phyloP scores from a whole-genome alignment of 2,113 vertebrate genomes.

The Pygoscelis antarcticus region DNA sequence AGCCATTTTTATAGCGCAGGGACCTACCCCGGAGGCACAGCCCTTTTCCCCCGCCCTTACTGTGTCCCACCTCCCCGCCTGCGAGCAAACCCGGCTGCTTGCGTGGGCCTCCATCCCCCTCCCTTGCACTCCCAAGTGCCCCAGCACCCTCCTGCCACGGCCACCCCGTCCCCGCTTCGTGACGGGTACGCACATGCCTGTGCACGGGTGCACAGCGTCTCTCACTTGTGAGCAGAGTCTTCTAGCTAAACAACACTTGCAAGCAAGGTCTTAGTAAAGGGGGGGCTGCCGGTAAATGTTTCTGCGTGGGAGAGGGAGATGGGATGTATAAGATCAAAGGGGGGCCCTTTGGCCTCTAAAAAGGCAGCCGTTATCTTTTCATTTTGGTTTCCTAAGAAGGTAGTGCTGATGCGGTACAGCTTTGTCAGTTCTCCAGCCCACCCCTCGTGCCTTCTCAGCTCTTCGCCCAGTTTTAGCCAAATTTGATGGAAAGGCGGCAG shows the following conservation, averaged over 20 bases:
- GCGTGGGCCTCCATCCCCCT: fast-evolving
- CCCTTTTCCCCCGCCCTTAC: conserved; percentile 7
- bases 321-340: not conserved
- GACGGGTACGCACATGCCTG: fast-evolving
- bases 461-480: not conserved
- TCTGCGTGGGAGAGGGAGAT: not conserved
- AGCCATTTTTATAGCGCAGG: conserved; percentile 39
- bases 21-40: not conserved
- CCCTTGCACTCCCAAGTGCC: not conserved
- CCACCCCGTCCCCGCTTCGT: not conserved
- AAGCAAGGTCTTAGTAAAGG: not conserved
- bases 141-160: not conserved
- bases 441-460: not conserved
- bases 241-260: not conserved
- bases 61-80: not conserved
- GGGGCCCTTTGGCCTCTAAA: not conserved
- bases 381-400: not conserved
- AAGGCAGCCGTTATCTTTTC: not conserved
- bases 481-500: not conserved
- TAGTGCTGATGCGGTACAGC: not conserved
- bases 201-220: fast-evolving
- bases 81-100: not conserved
- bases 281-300: not conserved
- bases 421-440: not conserved
- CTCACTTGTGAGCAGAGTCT: not conserved